Evolutionary conservation across 2,888 invertebrate species (phyloP), one percentile per base, ranked within the genome.

Genomic region (Carabus problematicus): DNA sequence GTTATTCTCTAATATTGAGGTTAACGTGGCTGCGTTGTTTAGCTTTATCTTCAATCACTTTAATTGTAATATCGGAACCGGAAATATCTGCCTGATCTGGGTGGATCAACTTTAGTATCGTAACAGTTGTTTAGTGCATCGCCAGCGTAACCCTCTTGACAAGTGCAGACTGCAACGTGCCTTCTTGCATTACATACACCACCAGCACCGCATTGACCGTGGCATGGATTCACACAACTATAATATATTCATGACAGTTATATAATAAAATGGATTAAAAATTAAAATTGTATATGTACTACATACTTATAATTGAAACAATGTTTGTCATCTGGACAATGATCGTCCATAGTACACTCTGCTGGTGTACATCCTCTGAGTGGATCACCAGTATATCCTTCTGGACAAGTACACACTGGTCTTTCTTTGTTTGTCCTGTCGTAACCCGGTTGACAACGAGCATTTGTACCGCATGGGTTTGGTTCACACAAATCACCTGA

Each of bases 161-260:
- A 94, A 1, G 92, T 91, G 79, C 94, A 94, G 45, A 94, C 92
- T 3, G 94, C 93, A 61, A 92, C 85, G 80, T 94, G 93, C 40
- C 89, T 85, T 69, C 92, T 85, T 0, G 91, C 88, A 78, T 89
- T 89, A 77, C 94, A 94, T 64, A 86, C 86, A 45, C 93, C 93
- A 14, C 89, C 91, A 0, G 88, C 82, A 7, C 92, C 93, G 76
- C 94, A 94, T 79, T 92, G 91, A 70, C 91, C 90, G 45, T 88
- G 85, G 76, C 93, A 93, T 0, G 92, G 92, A 81, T 92, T 84
- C 70, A 80, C 80, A 70, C 86, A 86, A 29, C 81, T 82, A 68
- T 61, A 63, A 62, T 61, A 72, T 12, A 49, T 12, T 52, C 9
- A 52, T 45, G 8, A 2, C 12, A 2, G 4, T 54, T 3, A 54